Percentiles rank a stretch among this genome's conserved stretches.
Evolutionary conservation across 1,140 invertebrate species (phyloP).

Genomic region (Drosophila triauraria): DNA sequence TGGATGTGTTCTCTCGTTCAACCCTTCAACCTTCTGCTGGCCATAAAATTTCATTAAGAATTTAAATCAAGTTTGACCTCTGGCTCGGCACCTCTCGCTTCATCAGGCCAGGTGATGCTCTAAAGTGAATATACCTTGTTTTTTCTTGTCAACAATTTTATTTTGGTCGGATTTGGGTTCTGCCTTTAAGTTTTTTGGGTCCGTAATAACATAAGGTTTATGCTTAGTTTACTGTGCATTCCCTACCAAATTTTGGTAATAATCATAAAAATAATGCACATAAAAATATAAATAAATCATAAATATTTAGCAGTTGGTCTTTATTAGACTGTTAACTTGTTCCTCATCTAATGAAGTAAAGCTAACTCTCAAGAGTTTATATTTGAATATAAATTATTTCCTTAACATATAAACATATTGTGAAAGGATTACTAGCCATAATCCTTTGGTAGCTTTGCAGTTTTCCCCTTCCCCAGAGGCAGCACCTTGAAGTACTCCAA

Average conservation of each 20-base stretch:
- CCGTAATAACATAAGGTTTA: neutral
- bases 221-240: neutral
- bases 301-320: neutral
- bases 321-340: neutral
- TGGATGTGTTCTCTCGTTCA: constrained; percentile 6
- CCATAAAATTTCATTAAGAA: constrained; percentile 65
- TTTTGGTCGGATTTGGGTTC: constrained; percentile 20
- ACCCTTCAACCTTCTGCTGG: constrained; percentile 1
- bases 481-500: too few relatives aligned
- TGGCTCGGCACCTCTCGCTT: constrained; percentile 15
- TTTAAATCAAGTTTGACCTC: constrained; percentile 65
- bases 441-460: too few relatives aligned
- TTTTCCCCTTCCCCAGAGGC: too few relatives aligned
- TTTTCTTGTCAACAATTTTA: constrained; percentile 6
- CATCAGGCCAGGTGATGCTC: constrained; percentile 22
- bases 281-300: neutral
- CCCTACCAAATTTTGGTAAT: neutral
- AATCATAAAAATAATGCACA: neutral
- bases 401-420: neutral
- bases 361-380: neutral
- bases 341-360: neutral
- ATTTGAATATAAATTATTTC: too few relatives aligned
- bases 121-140: constrained; percentile 12
- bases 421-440: too few relatives aligned
- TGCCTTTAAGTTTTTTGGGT: neutral